These are phyloP conservation scores for Sphaeramia orbicularis DNA, from an alignment of 2,797 vertebrate species.

Conservation along the genomic window DNA sequence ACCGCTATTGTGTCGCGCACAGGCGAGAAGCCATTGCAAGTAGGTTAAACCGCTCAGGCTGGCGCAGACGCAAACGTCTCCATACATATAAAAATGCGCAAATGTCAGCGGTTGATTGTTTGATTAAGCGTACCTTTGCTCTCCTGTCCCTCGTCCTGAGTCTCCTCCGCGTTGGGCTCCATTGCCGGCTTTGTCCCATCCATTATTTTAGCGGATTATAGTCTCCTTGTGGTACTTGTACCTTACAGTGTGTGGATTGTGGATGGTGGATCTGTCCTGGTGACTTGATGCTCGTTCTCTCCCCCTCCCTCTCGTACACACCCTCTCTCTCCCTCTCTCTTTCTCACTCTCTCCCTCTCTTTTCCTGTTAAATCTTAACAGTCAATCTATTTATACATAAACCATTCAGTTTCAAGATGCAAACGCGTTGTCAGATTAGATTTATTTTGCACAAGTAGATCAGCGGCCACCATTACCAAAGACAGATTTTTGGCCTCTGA, in stretches of 20 bases:
- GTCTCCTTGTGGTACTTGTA: slow-evolving; percentile 79
- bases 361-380: slow-evolving; percentile 25
- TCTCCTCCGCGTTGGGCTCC: slow-evolving; percentile 96
- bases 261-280: slow-evolving; percentile 52
- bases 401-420: slow-evolving; percentile 82
- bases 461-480: slow-evolving; percentile 80
- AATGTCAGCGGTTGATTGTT: slow-evolving; percentile 18
- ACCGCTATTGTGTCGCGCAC: slow-evolving; percentile 71
- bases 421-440: slow-evolving; percentile 86
- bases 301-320: slow-evolving; percentile 21
- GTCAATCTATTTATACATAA: slow-evolving; percentile 50
- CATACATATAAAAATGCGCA: slow-evolving; percentile 39
- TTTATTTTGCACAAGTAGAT: slow-evolving; percentile 84
- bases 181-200: slow-evolving; percentile 97
- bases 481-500: slow-evolving; percentile 78
- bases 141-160: slow-evolving; percentile 95
- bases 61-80: slow-evolving; percentile 79
- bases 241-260: slow-evolving; percentile 65
- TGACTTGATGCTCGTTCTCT: slow-evolving; percentile 83
- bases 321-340: slow-evolving; percentile 28
- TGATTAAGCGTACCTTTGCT: slow-evolving; percentile 92
- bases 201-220: slow-evolving; percentile 88
- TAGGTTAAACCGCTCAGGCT: slow-evolving; percentile 76
- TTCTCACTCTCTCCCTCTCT: slow-evolving; percentile 7
- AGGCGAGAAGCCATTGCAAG: slow-evolving; percentile 67